A percentile compares a stretch with the other conserved stretches of the same genome.
phyloP scores from a whole-genome alignment of 2,797 vertebrate species.

The Sternarchorhynchus goeldii region DNA sequence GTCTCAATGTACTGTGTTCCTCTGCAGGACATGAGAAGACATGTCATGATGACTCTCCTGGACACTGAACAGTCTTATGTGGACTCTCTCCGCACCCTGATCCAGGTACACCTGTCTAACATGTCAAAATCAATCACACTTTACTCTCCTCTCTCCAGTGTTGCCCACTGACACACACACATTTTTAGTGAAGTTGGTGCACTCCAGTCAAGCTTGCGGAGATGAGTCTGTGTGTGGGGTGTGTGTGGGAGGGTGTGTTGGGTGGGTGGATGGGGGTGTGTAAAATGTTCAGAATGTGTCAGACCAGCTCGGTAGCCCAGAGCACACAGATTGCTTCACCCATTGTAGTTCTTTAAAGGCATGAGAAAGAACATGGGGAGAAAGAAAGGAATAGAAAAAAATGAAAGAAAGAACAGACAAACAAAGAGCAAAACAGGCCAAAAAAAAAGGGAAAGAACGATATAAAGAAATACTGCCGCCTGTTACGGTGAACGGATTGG shows the following conservation, averaged over 20 bases:
- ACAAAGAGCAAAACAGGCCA: not conserved
- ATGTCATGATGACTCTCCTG: slow-evolving; percentile 97
- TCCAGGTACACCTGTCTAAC: slow-evolving; percentile 41
- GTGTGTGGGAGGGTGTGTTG: too few species aligned
- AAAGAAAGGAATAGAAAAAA: not conserved
- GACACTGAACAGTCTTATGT: slow-evolving; percentile 98
- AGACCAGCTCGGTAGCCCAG: too few species aligned
- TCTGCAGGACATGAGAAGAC: slow-evolving; percentile 94
- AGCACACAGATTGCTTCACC: too few species aligned
- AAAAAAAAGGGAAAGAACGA: not conserved
- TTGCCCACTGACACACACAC: too few species aligned
- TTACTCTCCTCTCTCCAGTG: slow-evolving; percentile 55
- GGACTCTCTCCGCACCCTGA: slow-evolving; percentile 90
- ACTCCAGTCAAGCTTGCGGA: too few species aligned
- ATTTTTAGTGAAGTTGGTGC: too few species aligned
- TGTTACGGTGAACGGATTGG: slow-evolving; percentile 54
- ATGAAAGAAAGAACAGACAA: not conserved
- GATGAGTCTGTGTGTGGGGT: too few species aligned
- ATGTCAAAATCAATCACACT: slow-evolving; percentile 27
- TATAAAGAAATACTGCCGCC: slow-evolving; percentile 6
- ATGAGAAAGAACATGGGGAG: not conserved
- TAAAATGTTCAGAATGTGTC: too few species aligned
- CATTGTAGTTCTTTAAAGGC: too few species aligned
- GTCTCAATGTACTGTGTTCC: slow-evolving; percentile 21
- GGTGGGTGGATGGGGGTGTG: too few species aligned